A percentile compares a stretch with the other conserved stretches of the same genome.
Evolutionary conservation across 2,113 vertebrate species (phyloP).

Genomic region (Propithecus coquereli): DNA sequence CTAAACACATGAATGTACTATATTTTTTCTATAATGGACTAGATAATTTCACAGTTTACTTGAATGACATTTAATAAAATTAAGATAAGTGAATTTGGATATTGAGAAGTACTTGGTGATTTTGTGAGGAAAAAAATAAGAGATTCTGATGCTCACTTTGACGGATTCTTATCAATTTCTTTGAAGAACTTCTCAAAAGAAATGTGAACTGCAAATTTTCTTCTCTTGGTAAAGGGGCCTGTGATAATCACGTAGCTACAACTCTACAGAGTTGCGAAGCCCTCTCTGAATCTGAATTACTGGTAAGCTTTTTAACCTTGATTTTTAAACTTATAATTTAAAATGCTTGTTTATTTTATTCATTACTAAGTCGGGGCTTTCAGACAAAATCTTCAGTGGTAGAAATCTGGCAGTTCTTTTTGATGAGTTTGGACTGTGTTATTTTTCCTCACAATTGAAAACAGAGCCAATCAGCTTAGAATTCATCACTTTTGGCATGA

Average conservation of each 20-base stretch:
- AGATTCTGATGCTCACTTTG: background rate
- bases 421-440: constrained; percentile 18
- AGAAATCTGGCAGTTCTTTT: constrained; percentile 15
- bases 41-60: background rate
- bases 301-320: background rate
- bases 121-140: background rate
- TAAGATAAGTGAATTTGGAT: background rate
- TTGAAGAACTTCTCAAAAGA: background rate
- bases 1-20: background rate
- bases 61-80: background rate
- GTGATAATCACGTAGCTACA: background rate
- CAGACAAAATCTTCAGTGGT: background rate
- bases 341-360: constrained; percentile 45
- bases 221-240: background rate
- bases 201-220: background rate
- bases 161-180: background rate
- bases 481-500: constrained; percentile 47
- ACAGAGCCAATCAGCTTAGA: constrained; percentile 15
- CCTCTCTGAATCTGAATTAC: constrained; percentile 8
- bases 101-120: background rate
- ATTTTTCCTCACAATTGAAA: constrained; percentile 21
- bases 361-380: background rate
- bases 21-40: background rate
- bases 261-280: background rate
- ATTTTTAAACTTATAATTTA: constrained; percentile 44